These are phyloP conservation scores for Mus musculus DNA, from an alignment of 2,113 vertebrate species.

Conservation along the genomic window DNA sequence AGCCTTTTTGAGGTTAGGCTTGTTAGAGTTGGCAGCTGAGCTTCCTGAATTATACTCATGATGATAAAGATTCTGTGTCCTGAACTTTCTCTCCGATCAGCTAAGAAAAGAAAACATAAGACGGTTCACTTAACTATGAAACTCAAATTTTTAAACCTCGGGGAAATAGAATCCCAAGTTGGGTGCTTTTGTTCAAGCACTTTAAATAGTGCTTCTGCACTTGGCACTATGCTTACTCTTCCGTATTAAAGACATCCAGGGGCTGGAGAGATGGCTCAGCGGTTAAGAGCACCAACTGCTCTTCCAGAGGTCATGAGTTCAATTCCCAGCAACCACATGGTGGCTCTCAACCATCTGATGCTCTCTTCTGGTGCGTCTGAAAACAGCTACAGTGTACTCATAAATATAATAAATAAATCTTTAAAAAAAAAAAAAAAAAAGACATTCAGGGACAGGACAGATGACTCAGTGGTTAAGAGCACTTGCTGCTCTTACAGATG, in stretches of 20 bases:
- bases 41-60: neutral
- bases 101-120: neutral
- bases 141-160: conserved; percentile 48
- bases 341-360: too few species aligned
- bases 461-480: neutral
- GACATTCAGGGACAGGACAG: neutral
- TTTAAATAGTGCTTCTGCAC: conserved; percentile 52
- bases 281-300: neutral
- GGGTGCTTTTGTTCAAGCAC: conserved; percentile 38
- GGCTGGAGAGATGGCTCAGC: neutral
- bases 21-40: neutral
- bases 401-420: too few species aligned
- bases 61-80: neutral
- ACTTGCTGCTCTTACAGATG: neutral
- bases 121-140: conserved; percentile 42
- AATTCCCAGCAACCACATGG: too few species aligned
- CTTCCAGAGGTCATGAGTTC: neutral
- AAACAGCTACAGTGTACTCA: too few species aligned
- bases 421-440: neutral
- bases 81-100: neutral
- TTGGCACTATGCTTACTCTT: neutral
- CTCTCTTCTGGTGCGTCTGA: too few species aligned
- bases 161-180: conserved; percentile 26
- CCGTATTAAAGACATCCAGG: conserved; percentile 3
- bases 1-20: conserved; percentile 13